These are phyloP conservation scores for Mya arenaria DNA, from an alignment of 1,140 invertebrate species.

Conservation along the genomic window DNA sequence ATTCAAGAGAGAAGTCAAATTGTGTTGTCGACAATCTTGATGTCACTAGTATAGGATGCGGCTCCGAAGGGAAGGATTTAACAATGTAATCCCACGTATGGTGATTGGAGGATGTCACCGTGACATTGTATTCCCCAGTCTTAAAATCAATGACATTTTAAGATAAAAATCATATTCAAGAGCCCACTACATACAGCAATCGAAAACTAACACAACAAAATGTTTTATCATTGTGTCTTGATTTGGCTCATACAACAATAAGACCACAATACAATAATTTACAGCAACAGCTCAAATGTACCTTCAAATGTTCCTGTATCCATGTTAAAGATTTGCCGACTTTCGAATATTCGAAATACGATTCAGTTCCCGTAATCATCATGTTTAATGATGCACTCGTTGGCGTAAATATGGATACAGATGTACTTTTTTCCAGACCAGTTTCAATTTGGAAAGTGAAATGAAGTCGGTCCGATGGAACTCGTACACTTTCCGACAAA, in stretches of 20 bases:
- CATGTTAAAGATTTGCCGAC: too few relatives aligned
- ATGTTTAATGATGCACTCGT: not conserved
- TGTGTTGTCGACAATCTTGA: not conserved
- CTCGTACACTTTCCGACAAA: not conserved
- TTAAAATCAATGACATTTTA: not conserved
- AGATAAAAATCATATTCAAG: not conserved
- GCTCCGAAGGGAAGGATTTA: not conserved
- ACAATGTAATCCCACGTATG: not conserved
- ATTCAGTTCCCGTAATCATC: not conserved
- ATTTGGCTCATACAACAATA: too few relatives aligned
- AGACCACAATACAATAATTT: too few relatives aligned
- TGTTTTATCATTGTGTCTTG: not conserved
- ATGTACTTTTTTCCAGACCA: not conserved
- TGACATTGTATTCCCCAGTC: conserved; percentile 8
- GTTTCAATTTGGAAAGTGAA: not conserved
- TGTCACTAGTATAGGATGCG: not conserved
- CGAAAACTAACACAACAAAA: not conserved
- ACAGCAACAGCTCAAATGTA: too few relatives aligned
- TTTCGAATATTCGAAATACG: too few relatives aligned
- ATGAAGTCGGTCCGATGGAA: not conserved
- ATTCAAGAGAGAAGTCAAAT: not conserved
- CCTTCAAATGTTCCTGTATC: too few relatives aligned
- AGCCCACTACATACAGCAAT: not conserved
- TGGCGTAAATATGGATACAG: not conserved
- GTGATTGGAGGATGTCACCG: not conserved